Percentiles rank a stretch among this genome's conserved stretches.
Evolutionary conservation across 2,113 vertebrate genomes (phyloP).

Genomic region (Eira barbara): DNA sequence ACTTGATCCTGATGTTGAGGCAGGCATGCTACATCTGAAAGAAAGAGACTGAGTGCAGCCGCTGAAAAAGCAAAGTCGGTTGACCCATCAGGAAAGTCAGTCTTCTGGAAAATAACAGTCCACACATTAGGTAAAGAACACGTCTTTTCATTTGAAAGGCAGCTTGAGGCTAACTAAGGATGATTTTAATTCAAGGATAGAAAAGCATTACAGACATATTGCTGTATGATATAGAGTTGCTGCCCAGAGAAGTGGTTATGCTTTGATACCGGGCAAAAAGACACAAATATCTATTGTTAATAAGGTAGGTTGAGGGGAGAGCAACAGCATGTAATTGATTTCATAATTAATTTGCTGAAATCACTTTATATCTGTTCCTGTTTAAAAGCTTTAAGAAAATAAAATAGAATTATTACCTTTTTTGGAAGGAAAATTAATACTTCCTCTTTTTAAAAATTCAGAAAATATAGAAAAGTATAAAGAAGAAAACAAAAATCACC

Average conservation of each 20-base stretch:
- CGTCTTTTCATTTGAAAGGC: background rate
- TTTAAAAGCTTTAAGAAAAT: conserved; percentile 6
- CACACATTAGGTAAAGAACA: background rate
- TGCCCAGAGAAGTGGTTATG: background rate
- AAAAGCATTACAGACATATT: background rate
- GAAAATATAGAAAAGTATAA: background rate
- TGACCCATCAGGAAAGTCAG: background rate
- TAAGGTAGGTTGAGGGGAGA: background rate
- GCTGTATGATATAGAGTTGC: background rate
- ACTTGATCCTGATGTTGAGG: background rate
- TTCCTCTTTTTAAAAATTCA: background rate
- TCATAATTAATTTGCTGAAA: conserved; percentile 21
- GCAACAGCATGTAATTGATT: background rate
- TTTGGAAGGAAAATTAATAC: background rate
- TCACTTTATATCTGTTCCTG: background rate
- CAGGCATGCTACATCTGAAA: background rate
- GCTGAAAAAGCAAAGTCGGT: background rate
- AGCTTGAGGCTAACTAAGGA: background rate
- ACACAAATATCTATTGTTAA: background rate
- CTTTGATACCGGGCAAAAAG: background rate
- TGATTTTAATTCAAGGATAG: background rate
- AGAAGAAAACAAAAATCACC: background rate
- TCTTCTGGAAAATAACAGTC: background rate
- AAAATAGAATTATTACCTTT: background rate
- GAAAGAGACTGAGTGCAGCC: background rate